Percentiles rank a stretch among this genome's conserved stretches.
These are phyloP conservation scores for Sitodiplosis mosellana DNA, from an alignment of 1,140 invertebrate species.

Conservation along the genomic window DNA sequence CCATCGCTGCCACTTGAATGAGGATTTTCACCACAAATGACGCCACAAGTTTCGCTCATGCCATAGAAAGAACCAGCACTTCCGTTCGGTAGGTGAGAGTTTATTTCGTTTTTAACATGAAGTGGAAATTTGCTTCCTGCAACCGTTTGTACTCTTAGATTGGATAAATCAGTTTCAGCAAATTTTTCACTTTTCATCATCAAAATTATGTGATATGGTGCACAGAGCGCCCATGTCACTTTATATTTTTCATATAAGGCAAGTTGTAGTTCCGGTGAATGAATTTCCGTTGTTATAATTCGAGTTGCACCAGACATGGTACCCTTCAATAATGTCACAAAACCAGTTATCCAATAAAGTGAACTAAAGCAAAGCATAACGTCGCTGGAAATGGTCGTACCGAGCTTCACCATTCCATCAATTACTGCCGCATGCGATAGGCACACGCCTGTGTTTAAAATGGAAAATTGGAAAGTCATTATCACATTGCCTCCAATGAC, in stretches of 20 bases:
- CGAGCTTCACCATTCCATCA: not conserved
- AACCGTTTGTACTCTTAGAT: not conserved
- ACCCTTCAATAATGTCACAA: not conserved
- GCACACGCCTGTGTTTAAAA: too few relatives aligned
- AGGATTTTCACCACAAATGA: not conserved
- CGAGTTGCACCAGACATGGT: not conserved
- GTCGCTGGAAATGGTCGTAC: not conserved
- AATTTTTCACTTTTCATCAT: not conserved
- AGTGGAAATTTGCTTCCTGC: not conserved
- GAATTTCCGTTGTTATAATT: not conserved
- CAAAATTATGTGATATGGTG: not conserved
- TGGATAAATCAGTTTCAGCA: not conserved
- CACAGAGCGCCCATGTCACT: not conserved
- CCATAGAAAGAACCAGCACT: not conserved
- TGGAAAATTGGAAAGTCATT: too few relatives aligned
- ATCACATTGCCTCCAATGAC: too few relatives aligned
- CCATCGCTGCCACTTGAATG: slow-evolving; percentile 1
- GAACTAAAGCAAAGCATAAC: not conserved
- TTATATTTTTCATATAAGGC: not conserved
- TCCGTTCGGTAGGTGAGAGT: slow-evolving; percentile 1
- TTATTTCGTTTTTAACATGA: not conserved
- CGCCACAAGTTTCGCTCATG: slow-evolving; percentile 1
- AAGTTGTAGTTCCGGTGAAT: not conserved
- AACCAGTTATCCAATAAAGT: not conserved
- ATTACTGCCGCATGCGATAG: not conserved